These are phyloP conservation scores for Sarcophaga subvicina DNA, from an alignment of 2,888 invertebrate genomes.

Conservation along the genomic window DNA sequence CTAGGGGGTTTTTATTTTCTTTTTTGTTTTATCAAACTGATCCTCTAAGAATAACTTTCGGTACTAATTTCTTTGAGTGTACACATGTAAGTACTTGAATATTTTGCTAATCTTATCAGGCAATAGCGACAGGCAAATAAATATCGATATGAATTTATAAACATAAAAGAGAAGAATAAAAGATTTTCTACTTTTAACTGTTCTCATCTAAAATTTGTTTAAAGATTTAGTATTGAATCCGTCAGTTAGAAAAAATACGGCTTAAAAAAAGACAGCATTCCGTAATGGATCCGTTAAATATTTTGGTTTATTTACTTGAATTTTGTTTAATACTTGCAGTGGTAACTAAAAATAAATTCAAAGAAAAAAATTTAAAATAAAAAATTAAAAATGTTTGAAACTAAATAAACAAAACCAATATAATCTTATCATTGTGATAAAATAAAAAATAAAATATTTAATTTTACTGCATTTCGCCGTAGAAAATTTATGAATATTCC, in stretches of 20 bases:
- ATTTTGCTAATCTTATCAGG: slow-evolving; percentile 6
- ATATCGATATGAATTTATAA: slow-evolving; percentile 29
- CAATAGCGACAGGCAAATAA: background rate
- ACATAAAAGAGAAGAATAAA: background rate
- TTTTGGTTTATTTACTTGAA: background rate
- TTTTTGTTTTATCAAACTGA: too few species aligned
- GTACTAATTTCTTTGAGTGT: slow-evolving; percentile 1
- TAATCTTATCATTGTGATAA: slow-evolving; percentile 51
- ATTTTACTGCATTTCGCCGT: too few species aligned
- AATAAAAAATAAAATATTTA: too few species aligned
- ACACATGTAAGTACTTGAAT: slow-evolving; percentile 15
- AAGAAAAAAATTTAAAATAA: background rate
- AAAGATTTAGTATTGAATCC: background rate
- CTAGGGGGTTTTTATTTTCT: too few species aligned
- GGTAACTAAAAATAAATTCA: background rate
- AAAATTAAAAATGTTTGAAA: background rate
- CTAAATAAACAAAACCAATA: background rate
- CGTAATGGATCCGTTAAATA: background rate
- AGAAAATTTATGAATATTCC: too few species aligned
- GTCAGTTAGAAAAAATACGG: background rate
- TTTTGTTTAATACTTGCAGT: background rate
- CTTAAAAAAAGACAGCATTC: background rate
- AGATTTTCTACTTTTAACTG: background rate
- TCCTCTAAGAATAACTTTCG: too few species aligned
- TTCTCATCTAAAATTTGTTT: background rate